Conservation (phyloP, 2,888 invertebrate species). For the Cerastis rubricosa region DNA sequence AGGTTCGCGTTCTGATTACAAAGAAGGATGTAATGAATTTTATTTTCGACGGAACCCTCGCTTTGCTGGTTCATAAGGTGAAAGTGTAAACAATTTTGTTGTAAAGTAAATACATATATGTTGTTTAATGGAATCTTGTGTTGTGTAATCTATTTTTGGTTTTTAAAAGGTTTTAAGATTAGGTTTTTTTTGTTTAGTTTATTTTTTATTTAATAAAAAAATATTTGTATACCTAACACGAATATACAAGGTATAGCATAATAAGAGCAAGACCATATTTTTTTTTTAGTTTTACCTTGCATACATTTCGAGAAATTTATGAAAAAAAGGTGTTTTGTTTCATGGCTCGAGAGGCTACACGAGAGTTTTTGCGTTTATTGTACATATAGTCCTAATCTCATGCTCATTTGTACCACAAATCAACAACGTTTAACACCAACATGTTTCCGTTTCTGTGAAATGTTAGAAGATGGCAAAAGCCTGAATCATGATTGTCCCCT, state of each 20-base stretch:
- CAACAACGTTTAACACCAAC: background rate
- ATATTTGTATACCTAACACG: background rate
- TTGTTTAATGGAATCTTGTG: conserved; percentile 10
- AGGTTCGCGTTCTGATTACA: conserved; percentile 60
- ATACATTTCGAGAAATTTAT: too few relatives aligned
- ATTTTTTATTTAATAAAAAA: background rate
- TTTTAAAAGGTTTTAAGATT: background rate
- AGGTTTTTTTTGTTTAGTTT: background rate
- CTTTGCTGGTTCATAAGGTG: conserved; percentile 2
- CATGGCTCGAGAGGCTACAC: background rate
- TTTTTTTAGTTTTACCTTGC: too few relatives aligned
- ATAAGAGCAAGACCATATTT: background rate
- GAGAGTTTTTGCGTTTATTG: background rate
- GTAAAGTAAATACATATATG: conserved; percentile 31
- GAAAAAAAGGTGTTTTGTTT: background rate
- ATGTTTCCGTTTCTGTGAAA: background rate
- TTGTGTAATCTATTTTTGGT: conserved; percentile 5
- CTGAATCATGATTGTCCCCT: background rate
- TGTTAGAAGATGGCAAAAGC: background rate
- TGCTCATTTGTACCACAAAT: background rate
- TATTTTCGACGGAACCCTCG: conserved; percentile 48
- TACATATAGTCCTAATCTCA: background rate
- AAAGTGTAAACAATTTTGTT: conserved; percentile 24
- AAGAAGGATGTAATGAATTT: conserved; percentile 64
- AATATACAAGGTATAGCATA: background rate